Evolutionary conservation across 2,888 invertebrate genomes (phyloP), one percentile per base, ranked within the genome.

Genomic region (Ichneumon xanthorius): DNA sequence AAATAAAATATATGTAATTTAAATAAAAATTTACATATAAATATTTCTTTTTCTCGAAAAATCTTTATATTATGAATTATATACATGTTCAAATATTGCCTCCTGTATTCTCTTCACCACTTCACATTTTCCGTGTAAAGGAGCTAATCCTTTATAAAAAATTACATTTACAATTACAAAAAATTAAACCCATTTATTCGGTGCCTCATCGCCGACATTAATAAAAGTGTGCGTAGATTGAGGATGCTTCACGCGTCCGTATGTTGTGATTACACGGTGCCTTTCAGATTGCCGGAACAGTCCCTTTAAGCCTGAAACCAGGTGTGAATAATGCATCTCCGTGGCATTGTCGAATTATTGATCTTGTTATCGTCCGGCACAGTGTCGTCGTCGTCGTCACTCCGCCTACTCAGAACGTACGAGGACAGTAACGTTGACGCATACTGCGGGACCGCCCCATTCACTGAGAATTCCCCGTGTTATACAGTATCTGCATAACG

Each of bases 331-430:
- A 45, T 30, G 45, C 30, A 61, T 4, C 45, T 22, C 26, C 4
- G 33, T 70, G 78, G 70, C 61, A 40, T 14, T 63, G 63, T 79
- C 40, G 11, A 70, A 79, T 79, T 79, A 79, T 79, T 70, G 78
- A 70, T 70, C 61, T 61, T 61, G 58, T 48, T 71, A 79, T 61
- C 61, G 40, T 50, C 30, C 33, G 14, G 71, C 14, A 55, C 19
- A 58, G 37, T 61, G 73, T 53, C 37, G 48, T 71, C 70, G 67
- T 58, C 45, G 16, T 40, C 65, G 45, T 68, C 45, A 22, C 14
- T 53, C 26, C n/a, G 14, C 53, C 19, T 14, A 4, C 16, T n/a
- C 14, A 11, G 22, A 77, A 11, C 37, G 58, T 33, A 37, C 37
- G 26, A 65, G 72, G 22, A 61, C 53, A n/a, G 9, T 45, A 53